phyloP scores from a whole-genome alignment of 2,797 vertebrate species.

The Poliocrania exsul region DNA sequence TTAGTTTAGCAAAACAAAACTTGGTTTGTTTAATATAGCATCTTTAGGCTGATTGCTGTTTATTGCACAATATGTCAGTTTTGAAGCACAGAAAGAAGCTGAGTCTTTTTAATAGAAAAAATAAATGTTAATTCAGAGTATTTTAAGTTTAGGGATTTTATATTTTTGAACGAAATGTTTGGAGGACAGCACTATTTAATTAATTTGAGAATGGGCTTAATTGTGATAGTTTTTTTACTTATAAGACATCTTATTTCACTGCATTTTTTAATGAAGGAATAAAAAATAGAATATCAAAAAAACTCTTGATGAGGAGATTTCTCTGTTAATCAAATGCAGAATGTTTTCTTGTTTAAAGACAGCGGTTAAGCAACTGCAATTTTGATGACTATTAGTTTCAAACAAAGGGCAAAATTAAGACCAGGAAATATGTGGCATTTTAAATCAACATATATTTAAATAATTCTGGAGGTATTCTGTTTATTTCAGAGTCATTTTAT shows the following conservation, averaged over 20 bases:
- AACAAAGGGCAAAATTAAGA: conserved; percentile 55
- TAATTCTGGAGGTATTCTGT: conserved; percentile 31
- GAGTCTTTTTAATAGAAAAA: conserved; percentile 73
- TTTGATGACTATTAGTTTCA: conserved; percentile 63
- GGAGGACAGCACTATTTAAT: conserved; percentile 65
- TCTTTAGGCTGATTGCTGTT: conserved; percentile 84
- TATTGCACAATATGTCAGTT: conserved; percentile 80
- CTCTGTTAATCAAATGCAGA: conserved; percentile 51
- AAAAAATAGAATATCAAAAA: conserved; percentile 42
- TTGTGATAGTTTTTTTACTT: conserved; percentile 54
- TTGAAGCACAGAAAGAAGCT: conserved; percentile 73
- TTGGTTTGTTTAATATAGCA: conserved; percentile 84
- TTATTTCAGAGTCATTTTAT: conserved; percentile 17
- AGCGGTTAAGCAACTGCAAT: conserved; percentile 42
- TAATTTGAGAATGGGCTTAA: conserved; percentile 69
- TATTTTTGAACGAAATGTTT: conserved; percentile 73
- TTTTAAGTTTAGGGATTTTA: conserved; percentile 74
- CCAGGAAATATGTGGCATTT: conserved; percentile 24
- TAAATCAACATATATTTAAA: conserved; percentile 65
- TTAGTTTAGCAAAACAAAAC: conserved; percentile 90
- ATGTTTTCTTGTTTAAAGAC: conserved; percentile 62
- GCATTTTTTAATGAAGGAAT: conserved; percentile 40
- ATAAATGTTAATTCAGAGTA: conserved; percentile 72
- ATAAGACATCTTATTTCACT: conserved; percentile 49
- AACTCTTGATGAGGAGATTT: conserved; percentile 37